These are phyloP conservation scores for Drosophila maculinotata DNA, from an alignment of 2,888 invertebrate genomes.

Conservation along the genomic window DNA sequence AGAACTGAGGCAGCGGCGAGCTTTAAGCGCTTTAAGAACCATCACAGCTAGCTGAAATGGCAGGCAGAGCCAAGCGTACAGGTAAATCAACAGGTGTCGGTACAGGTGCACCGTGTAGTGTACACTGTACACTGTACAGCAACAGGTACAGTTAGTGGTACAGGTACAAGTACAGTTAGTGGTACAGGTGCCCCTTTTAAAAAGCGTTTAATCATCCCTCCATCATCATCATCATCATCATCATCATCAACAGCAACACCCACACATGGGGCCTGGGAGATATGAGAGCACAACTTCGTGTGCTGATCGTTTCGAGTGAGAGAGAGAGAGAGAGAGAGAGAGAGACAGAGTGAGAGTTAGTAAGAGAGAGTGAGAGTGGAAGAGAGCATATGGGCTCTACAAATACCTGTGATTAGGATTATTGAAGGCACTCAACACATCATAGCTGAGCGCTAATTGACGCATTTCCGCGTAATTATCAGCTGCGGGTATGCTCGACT, in stretches of 20 bases:
- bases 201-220: constrained; percentile 15
- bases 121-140: constrained; percentile 2
- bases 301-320: neutral
- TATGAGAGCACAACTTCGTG: neutral
- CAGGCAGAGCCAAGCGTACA: constrained; percentile 6
- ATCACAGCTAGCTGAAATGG: constrained; percentile 37
- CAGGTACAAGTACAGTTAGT: neutral
- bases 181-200: constrained; percentile 3
- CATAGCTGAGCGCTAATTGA: neutral
- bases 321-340: neutral
- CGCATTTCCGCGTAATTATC: constrained; percentile 1
- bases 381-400: neutral
- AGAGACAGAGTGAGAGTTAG: neutral
- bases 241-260: constrained; percentile 3
- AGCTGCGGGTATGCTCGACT: neutral
- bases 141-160: constrained; percentile 6
- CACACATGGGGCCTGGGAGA: neutral
- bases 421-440: neutral
- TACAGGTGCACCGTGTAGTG: constrained; percentile 10
- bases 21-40: constrained; percentile 73
- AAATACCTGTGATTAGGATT: constrained; percentile 10
- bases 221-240: constrained; percentile 4
- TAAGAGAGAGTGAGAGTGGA: neutral
- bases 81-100: constrained; percentile 42
- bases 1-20: constrained; percentile 57